These are phyloP conservation scores for Phataginus tetradactyla DNA, from an alignment of 2,797 vertebrate species.

Conservation along the genomic window DNA sequence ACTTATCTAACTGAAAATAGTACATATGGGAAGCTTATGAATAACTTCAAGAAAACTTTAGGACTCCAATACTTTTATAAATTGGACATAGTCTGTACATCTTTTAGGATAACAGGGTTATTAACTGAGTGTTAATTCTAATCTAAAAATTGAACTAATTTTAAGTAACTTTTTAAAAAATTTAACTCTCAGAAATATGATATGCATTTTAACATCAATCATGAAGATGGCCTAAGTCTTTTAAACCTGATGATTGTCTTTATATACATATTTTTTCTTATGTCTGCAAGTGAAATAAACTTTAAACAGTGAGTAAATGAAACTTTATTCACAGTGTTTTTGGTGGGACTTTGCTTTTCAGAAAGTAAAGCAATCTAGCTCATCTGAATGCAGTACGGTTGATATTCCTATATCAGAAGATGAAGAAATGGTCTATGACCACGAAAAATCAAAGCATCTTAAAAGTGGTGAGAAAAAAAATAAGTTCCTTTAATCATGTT, in stretches of 20 bases:
- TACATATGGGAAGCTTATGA: background rate
- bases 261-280: background rate
- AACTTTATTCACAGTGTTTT: background rate
- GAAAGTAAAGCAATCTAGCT: slow-evolving; percentile 90
- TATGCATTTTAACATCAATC: background rate
- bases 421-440: slow-evolving; percentile 81
- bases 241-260: background rate
- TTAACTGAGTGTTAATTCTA: background rate
- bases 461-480: slow-evolving; percentile 66
- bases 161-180: background rate
- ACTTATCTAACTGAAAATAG: background rate
- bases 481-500: background rate
- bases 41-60: background rate
- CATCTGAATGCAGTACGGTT: slow-evolving; percentile 96
- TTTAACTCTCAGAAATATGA: background rate
- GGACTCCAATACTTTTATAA: background rate
- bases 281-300: slow-evolving; percentile 40
- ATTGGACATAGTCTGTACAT: background rate
- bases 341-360: slow-evolving; percentile 81
- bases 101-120: background rate
- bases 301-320: background rate
- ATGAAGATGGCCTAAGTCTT: background rate
- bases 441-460: slow-evolving; percentile 35
- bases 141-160: background rate
- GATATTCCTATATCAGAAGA: slow-evolving; percentile 89